Evolutionary conservation across 2,797 vertebrate species (phyloP).

Genomic region (Chanos chanos): DNA sequence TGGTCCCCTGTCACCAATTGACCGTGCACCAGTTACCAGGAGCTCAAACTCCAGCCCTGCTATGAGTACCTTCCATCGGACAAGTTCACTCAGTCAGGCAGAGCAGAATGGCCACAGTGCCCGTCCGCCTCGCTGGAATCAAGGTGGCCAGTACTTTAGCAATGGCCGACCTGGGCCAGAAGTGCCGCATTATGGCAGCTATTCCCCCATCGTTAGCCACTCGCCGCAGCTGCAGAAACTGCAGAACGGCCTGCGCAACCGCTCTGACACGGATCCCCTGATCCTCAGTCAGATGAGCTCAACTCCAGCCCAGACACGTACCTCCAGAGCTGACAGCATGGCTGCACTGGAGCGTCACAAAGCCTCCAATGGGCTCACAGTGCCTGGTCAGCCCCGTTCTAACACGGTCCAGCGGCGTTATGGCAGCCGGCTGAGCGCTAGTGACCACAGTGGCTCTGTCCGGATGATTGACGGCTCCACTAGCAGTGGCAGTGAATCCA

Average conservation of each 20-base stretch:
- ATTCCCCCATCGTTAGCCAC: conserved; percentile 67
- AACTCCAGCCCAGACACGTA: conserved; percentile 60
- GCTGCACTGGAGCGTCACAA: conserved; percentile 60
- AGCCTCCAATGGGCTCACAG: conserved; percentile 58
- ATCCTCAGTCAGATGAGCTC: conserved; percentile 81
- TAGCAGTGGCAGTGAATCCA: conserved; percentile 85
- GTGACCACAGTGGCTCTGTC: conserved; percentile 38
- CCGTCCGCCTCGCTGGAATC: conserved; percentile 49
- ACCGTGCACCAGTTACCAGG: conserved; percentile 66
- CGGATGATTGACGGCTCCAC: conserved; percentile 82
- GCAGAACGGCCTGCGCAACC: conserved; percentile 70
- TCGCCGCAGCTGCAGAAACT: conserved; percentile 58
- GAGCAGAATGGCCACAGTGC: conserved; percentile 71
- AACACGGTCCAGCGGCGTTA: conserved; percentile 55
- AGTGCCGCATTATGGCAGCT: conserved; percentile 59
- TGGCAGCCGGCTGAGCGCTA: conserved; percentile 56
- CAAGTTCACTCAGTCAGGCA: conserved; percentile 72
- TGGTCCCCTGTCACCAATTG: conserved; percentile 56
- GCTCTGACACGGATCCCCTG: conserved; percentile 88
- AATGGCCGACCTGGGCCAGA: conserved; percentile 50
- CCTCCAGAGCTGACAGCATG: conserved; percentile 57
- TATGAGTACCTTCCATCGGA: conserved; percentile 74
- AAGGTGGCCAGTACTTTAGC: conserved; percentile 58
- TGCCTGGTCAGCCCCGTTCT: conserved; percentile 58
- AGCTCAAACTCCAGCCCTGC: conserved; percentile 80